These are phyloP conservation scores for Notothenia coriiceps DNA, from an alignment of 2,113 vertebrate species.

Conservation along the genomic window DNA sequence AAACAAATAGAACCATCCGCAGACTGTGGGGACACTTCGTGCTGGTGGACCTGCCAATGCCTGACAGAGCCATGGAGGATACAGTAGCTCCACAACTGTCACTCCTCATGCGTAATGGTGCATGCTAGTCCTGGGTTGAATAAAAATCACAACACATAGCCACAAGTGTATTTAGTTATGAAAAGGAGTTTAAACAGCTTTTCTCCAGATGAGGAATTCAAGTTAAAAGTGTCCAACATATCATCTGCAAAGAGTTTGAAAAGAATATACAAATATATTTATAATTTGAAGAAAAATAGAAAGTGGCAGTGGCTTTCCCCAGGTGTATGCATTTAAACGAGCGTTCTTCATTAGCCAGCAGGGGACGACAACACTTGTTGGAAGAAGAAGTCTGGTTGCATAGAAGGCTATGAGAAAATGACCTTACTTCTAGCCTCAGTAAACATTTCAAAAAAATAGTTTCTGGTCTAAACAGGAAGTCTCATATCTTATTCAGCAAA, in stretches of 20 bases:
- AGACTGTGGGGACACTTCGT: conserved; percentile 30
- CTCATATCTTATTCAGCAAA: no score
- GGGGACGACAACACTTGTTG: no score
- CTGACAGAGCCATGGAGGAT: conserved; percentile 22
- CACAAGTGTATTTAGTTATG: conserved; percentile 10
- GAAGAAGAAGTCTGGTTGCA: no score
- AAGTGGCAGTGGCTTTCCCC: no score
- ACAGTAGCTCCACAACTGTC: conserved; percentile 18
- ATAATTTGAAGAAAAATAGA: neutral
- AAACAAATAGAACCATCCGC: conserved; percentile 24
- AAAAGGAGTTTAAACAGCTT: neutral
- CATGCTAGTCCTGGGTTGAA: conserved; percentile 3
- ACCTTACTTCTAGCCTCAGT: no score
- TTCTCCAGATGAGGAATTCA: neutral
- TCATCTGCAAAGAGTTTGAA: neutral
- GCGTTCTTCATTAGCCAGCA: no score
- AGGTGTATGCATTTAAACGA: no score
- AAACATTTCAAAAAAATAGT: no score
- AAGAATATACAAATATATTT: neutral
- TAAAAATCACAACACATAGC: conserved; percentile 9
- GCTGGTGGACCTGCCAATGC: conserved; percentile 17
- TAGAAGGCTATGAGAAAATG: no score
- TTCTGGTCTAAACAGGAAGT: no score
- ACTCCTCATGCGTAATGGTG: neutral
- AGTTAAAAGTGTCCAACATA: neutral